Percentiles rank a stretch among this genome's conserved stretches.
These are phyloP conservation scores for Thyatira batis DNA, from an alignment of 2,888 invertebrate genomes.

Conservation along the genomic window DNA sequence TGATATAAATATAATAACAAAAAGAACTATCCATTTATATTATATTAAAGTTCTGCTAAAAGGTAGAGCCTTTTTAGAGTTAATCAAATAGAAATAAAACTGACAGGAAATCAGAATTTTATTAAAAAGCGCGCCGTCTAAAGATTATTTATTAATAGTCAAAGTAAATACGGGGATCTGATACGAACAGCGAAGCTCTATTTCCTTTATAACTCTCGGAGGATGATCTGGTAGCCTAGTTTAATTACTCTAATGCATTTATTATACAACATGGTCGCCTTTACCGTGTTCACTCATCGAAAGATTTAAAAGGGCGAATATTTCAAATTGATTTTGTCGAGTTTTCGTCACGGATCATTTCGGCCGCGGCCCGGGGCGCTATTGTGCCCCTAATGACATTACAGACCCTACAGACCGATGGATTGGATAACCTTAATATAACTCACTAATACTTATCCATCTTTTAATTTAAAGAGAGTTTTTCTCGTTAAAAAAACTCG, in stretches of 20 bases:
- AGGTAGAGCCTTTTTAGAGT: too few species aligned
- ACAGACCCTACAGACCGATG: conserved; percentile 46
- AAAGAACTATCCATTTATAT: too few species aligned
- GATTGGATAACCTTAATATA: conserved; percentile 62
- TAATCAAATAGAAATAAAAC: background rate
- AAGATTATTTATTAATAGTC: background rate
- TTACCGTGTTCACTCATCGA: conserved; percentile 45
- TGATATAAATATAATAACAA: too few species aligned
- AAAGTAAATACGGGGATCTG: background rate
- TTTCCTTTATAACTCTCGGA: background rate
- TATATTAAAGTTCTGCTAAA: too few species aligned
- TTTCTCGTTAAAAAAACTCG: conserved; percentile 50
- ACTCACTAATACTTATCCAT: conserved; percentile 48
- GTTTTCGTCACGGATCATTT: conserved; percentile 72
- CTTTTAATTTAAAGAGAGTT: conserved; percentile 48
- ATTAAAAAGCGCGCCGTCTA: background rate
- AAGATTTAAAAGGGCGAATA: conserved; percentile 64
- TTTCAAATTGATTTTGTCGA: conserved; percentile 71
- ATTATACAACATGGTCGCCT: conserved; percentile 29
- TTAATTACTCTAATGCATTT: background rate
- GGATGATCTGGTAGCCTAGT: background rate
- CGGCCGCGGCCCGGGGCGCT: conserved; percentile 38
- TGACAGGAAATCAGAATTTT: background rate
- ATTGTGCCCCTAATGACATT: conserved; percentile 68
- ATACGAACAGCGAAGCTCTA: background rate